Percentiles rank a stretch among this genome's conserved stretches.
These are phyloP conservation scores for Ischnus inquisitorius DNA, from an alignment of 2,888 invertebrate genomes.

Conservation along the genomic window DNA sequence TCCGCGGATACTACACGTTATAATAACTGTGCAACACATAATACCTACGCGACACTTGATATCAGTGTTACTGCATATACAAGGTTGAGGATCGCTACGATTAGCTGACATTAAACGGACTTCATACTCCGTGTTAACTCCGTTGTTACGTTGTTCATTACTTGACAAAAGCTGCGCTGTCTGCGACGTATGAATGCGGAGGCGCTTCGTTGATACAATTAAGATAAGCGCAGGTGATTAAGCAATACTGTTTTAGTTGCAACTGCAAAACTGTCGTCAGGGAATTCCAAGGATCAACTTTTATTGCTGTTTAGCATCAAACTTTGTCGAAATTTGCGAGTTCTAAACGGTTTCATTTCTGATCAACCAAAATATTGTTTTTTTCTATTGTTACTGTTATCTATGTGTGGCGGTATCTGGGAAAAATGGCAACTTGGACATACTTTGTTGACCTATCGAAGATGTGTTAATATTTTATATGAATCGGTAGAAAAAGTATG, in stretches of 20 bases:
- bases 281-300: too few relatives aligned
- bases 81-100: slow-evolving; percentile 20
- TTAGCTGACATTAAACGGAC: slow-evolving; percentile 42
- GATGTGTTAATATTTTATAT: too few relatives aligned
- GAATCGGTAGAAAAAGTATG: too few relatives aligned
- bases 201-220: not conserved
- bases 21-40: slow-evolving; percentile 18
- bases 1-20: slow-evolving; percentile 38
- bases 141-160: slow-evolving; percentile 19
- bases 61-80: not conserved
- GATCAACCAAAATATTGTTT: too few relatives aligned
- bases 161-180: not conserved
- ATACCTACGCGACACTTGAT: slow-evolving; percentile 1
- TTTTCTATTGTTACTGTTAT: too few relatives aligned
- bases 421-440: too few relatives aligned
- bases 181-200: not conserved
- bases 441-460: too few relatives aligned
- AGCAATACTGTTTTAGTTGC: not conserved
- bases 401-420: too few relatives aligned
- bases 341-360: too few relatives aligned
- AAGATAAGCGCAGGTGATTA: not conserved
- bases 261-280: too few relatives aligned
- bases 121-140: not conserved
- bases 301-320: too few relatives aligned
- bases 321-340: too few relatives aligned